phyloP scores from a whole-genome alignment of 2,113 vertebrate species.

The Calidris pygmaea region DNA sequence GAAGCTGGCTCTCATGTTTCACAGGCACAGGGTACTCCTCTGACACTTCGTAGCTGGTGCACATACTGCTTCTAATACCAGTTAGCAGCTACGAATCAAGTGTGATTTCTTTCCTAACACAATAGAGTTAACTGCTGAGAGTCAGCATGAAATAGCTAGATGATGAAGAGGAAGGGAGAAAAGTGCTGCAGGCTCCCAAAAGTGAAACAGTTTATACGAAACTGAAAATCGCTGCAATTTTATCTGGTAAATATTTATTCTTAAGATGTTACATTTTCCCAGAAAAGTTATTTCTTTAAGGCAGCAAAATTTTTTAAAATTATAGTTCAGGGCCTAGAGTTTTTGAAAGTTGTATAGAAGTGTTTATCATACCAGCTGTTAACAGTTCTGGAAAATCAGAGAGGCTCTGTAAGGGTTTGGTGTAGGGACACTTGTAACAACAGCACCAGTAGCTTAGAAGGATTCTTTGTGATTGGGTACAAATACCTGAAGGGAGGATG shows the following conservation, averaged over 20 bases:
- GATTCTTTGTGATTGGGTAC: not conserved
- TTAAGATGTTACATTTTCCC: not conserved
- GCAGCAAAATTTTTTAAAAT: not conserved
- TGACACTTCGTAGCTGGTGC: not conserved
- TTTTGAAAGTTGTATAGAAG: not conserved
- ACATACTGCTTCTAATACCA: not conserved
- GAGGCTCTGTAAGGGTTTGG: not conserved
- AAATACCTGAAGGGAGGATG: not conserved
- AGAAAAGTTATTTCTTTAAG: not conserved
- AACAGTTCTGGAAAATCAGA: not conserved
- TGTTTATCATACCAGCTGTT: not conserved
- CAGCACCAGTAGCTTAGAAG: not conserved
- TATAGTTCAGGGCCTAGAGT: not conserved
- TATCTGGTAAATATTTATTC: not conserved
- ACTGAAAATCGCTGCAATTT: not conserved
- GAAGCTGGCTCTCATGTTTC: not conserved
- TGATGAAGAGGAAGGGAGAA: not conserved
- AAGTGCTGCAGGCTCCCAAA: not conserved
- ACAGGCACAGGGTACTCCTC: not conserved
- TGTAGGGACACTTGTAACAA: not conserved
- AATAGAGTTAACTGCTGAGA: not conserved
- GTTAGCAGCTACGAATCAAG: not conserved
- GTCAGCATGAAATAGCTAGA: not conserved
- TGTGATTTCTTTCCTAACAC: not conserved
- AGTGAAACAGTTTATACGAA: not conserved